Base-by-base conservation (phyloP, 2,797 vertebrate species). In the Gobionotothen gibberifrons region DNA sequence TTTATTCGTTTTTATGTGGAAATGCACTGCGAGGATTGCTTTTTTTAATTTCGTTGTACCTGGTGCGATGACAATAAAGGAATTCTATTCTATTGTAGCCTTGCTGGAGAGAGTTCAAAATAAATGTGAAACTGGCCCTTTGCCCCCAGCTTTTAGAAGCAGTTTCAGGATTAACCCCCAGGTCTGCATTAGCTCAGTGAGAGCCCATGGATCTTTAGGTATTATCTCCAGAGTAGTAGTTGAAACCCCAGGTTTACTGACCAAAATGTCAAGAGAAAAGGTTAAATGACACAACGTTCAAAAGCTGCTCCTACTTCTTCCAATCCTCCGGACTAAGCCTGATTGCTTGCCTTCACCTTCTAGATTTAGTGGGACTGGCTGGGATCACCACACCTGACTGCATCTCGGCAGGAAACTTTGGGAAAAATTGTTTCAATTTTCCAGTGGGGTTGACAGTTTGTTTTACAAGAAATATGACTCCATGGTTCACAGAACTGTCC, bases 201-300 rank as follows among this genome's bases (percentile, higher is more conserved):
- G 61, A 85, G 59, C 60, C 17, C 1, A 69, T 52, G 47, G 66
- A 83, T 85, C 70, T 72, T 61, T 49, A 43, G 19, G 61, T 71
- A 85, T 87, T 87, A 85, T 82, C 74, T 62, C 56, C 54, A 54
- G 73, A 76, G 77, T 57, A 64, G 69, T 55, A 43, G 72, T 55
- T 83, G 60, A 74, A 85, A 71, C 60, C 29, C 3, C 3, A 42
- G 48, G 44, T 81, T 86, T 79, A 67, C 64, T 55, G 44, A 61
- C 56, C 57, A 78, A 65, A 77, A 63, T 39, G 62, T 83, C 63
- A 79, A 46, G 64, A 73, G 59, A 70, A 79, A 76, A 73, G 79
- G 65, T 83, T 71, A 78, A 76, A 82, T 76, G 44, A 58, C 49
- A 49, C 48, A 73, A 54, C 68, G 22, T 17, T 64, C 49, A 64